Conservation (phyloP, 1,140 invertebrate species). For the Temnothorax longispinosus region DNA sequence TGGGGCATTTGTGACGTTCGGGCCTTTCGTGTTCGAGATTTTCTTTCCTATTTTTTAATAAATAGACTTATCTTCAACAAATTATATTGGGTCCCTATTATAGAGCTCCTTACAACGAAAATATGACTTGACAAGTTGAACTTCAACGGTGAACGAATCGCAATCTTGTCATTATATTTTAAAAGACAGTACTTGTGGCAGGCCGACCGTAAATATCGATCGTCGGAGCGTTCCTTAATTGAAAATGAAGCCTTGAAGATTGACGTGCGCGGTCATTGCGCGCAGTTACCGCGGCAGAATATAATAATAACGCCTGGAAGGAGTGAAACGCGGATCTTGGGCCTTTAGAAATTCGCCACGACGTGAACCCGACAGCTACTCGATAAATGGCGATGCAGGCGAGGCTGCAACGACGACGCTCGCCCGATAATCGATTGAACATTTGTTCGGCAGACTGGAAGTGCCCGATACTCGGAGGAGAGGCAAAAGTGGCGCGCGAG, state of each 20-base stretch:
- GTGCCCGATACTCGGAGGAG: conserved; percentile 54
- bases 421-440: conserved; percentile 64
- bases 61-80: neutral
- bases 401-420: conserved; percentile 48
- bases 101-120: neutral
- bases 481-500: conserved; percentile 39
- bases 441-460: conserved; percentile 64
- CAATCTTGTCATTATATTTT: neutral
- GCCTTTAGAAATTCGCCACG: conserved; percentile 52
- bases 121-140: neutral
- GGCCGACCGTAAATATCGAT: conserved; percentile 21
- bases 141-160: neutral
- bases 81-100: neutral
- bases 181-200: neutral
- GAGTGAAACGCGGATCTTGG: conserved; percentile 50
- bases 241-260: conserved; percentile 34
- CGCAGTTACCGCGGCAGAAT: conserved; percentile 22
- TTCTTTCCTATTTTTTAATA: neutral
- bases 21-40: no score
- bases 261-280: conserved; percentile 17
- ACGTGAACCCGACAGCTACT: conserved; percentile 40
- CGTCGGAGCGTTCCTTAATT: conserved; percentile 30
- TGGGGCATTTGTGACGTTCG: no score
- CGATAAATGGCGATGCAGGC: conserved; percentile 64
- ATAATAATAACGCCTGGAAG: conserved; percentile 45